Base-by-base conservation (phyloP, 2,888 invertebrate genomes). In the Ganaspis brasiliensis region DNA sequence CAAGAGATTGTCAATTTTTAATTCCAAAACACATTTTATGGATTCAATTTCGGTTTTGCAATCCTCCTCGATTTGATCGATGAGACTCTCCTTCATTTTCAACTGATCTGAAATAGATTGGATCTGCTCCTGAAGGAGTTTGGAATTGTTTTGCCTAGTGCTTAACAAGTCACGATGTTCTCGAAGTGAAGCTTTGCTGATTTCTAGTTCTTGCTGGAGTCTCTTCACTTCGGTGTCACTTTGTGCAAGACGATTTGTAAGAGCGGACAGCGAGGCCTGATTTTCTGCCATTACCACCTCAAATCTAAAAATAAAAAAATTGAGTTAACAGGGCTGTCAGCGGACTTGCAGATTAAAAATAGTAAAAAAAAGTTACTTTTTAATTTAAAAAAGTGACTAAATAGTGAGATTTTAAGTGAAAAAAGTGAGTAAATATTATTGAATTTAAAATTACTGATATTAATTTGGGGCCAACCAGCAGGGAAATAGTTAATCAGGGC, bases 241-340 rank as follows among this genome's bases (percentile, higher is more conserved):
- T 75, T 90, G 88, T 0, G 85, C 85, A 5, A 90, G 78, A 57
- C 89, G 84, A 56, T 85, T 83, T n/a, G 86, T 85, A 1, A 91
- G 77, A 0, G 90, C 91, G 35, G 85, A 85, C 19, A 91, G 87
- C 0, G 90, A 87, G 26, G 90, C 88, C 77, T 90, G 90, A 82
- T 91, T 91, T 76, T 90, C 91, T 0, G 88, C 85, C 88, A 90
- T 90, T 10, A 90, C 85, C 3, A 91, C 86, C 59, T 91, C 90
- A 70, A 91, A 87, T 57, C 88, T 88, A 52, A 5, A 14, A 73
- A 55, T 14, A 12, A 35, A 55, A 55, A 56, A 31, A 55, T 10
- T 21, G 12, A 19, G 10, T 6, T 26, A 0, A 31, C 31, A 45
- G 3, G 19, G n/a, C n/a, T n/a, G n/a, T n/a, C n/a, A n/a, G n/a